A percentile compares a stretch with the other conserved stretches of the same genome.
phyloP scores from a whole-genome alignment of 2,113 vertebrate species.

The Apodemus speciosus region DNA sequence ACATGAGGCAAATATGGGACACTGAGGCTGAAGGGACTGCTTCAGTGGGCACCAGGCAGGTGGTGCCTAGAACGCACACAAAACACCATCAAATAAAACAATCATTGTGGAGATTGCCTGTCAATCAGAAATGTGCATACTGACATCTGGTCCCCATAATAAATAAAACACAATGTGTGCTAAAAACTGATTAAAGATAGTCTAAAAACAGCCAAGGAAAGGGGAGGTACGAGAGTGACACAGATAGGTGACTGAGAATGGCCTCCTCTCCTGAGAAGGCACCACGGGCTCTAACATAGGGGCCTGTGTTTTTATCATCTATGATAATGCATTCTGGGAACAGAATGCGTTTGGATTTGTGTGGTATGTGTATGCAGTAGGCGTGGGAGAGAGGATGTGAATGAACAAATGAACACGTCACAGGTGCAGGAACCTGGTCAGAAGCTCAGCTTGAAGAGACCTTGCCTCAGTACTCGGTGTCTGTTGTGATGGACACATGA shows the following conservation, averaged over 20 bases:
- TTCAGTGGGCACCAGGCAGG: background rate
- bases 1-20: background rate
- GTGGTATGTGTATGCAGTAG: background rate
- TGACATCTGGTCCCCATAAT: background rate
- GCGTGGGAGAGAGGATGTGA: background rate
- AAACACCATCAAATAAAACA: background rate
- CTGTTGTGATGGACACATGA: background rate
- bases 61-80: background rate
- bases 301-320: background rate
- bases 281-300: background rate
- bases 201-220: background rate
- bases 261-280: background rate
- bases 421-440: background rate
- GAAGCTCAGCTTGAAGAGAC: background rate
- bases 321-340: background rate
- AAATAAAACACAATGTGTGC: background rate
- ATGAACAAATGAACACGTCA: background rate
- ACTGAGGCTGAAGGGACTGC: background rate
- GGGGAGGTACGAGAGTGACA: background rate
- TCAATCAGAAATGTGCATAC: background rate
- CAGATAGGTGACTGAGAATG: background rate
- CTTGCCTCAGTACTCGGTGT: background rate
- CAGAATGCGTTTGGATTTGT: background rate
- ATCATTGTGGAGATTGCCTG: background rate
- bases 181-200: background rate